Conservation (phyloP, 2,888 invertebrate genomes). For the Dromius quadrimaculatus region DNA sequence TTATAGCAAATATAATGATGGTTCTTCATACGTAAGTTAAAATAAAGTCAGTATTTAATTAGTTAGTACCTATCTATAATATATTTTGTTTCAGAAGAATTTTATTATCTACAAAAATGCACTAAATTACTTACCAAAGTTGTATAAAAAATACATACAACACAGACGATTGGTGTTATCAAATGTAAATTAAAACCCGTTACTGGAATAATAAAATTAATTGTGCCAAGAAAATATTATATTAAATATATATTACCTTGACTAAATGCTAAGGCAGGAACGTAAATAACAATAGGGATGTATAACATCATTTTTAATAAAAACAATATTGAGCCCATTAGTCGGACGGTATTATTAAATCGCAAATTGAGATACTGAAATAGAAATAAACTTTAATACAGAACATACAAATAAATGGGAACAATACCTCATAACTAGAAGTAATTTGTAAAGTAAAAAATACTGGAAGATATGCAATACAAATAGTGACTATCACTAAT, state of each 20-base stretch:
- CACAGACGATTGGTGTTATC: slow-evolving; percentile 82
- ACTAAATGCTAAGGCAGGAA: slow-evolving; percentile 87
- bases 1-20: slow-evolving; percentile 50
- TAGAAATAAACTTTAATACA: slow-evolving; percentile 54
- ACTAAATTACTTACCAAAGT: slow-evolving; percentile 77
- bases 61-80: slow-evolving; percentile 1
- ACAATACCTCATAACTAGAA: slow-evolving; percentile 78
- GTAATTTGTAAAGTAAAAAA: slow-evolving; percentile 81
- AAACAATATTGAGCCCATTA: slow-evolving; percentile 78
- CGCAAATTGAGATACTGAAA: slow-evolving; percentile 78
- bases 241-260: slow-evolving; percentile 71
- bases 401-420: slow-evolving; percentile 1
- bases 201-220: slow-evolving; percentile 71
- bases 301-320: slow-evolving; percentile 81
- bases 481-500: slow-evolving; percentile 76
- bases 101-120: slow-evolving; percentile 27
- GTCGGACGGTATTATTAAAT: slow-evolving; percentile 76
- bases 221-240: background rate
- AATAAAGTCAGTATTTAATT: slow-evolving; percentile 7
- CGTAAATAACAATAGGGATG: slow-evolving; percentile 88
- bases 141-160: slow-evolving; percentile 94
- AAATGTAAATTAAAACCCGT: slow-evolving; percentile 85
- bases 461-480: slow-evolving; percentile 77
- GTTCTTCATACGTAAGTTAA: slow-evolving; percentile 20
- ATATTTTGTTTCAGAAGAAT: slow-evolving; percentile 42